These are phyloP conservation scores for Clupea harengus DNA, from an alignment of 2,113 vertebrate species.

Conservation along the genomic window DNA sequence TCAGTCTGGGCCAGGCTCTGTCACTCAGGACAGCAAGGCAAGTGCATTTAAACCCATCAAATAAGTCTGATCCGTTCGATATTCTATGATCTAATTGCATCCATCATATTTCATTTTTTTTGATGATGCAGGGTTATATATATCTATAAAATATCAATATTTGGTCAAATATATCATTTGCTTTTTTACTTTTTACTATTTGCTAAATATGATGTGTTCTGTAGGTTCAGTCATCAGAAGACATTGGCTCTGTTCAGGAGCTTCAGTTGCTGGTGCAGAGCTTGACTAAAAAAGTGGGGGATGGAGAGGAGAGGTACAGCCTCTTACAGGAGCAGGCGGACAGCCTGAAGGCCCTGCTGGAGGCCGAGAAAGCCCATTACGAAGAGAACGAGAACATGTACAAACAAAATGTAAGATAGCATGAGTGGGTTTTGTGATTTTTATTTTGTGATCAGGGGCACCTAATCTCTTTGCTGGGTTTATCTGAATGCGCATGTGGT, in stretches of 20 bases:
- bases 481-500: neutral
- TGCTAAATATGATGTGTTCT: neutral
- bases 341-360: slow-evolving; percentile 74
- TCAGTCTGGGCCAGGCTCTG: slow-evolving; percentile 36
- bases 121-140: too few species aligned
- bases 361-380: slow-evolving; percentile 74
- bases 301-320: slow-evolving; percentile 82
- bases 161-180: too few species aligned
- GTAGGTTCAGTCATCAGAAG: slow-evolving; percentile 60
- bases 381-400: slow-evolving; percentile 80
- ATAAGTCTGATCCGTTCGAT: neutral
- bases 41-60: neutral
- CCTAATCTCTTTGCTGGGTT: neutral
- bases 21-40: slow-evolving; percentile 66
- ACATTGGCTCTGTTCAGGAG: slow-evolving; percentile 66
- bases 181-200: too few species aligned
- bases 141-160: too few species aligned
- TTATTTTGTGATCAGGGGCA: neutral
- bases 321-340: slow-evolving; percentile 78
- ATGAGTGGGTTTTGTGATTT: neutral
- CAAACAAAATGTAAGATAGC: slow-evolving; percentile 75
- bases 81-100: too few species aligned
- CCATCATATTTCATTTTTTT: too few species aligned
- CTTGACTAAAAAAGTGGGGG: slow-evolving; percentile 83
- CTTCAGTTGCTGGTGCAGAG: slow-evolving; percentile 78